Conservation (phyloP, 1,140 invertebrate genomes). For the Drosophila sp. region DNA sequence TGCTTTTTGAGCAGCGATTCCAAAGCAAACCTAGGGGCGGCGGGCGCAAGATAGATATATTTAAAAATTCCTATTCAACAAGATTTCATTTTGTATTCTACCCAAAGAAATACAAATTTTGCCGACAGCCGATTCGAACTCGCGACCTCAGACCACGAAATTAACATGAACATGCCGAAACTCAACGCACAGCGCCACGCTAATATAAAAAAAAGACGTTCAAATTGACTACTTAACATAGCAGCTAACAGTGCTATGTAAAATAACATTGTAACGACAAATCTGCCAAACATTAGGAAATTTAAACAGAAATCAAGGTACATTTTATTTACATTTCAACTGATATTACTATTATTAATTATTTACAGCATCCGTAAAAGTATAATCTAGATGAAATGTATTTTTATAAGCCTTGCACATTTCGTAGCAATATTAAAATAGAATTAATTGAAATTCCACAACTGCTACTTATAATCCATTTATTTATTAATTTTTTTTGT, state of each 20-base stretch:
- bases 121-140: slow-evolving; percentile 24
- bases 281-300: neutral
- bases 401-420: too few relatives aligned
- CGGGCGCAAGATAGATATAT: neutral
- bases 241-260: neutral
- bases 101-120: neutral
- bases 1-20: slow-evolving; percentile 56
- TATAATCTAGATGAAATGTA: too few relatives aligned
- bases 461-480: neutral
- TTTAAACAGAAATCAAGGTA: neutral
- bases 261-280: slow-evolving; percentile 7
- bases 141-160: neutral
- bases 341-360: too few relatives aligned
- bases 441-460: neutral
- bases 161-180: neutral
- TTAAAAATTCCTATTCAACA: neutral
- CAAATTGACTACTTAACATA: neutral
- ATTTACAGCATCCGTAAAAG: neutral
- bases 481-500: slow-evolving; percentile 14
- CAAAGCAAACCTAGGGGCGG: slow-evolving; percentile 49
- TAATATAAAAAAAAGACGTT: neutral
- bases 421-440: too few relatives aligned
- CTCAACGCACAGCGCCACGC: slow-evolving; percentile 30
- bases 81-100: too few relatives aligned
- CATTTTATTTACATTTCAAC: too few relatives aligned